Evolutionary conservation across 2,888 invertebrate species (phyloP).

Genomic region (Aromia moschata): DNA sequence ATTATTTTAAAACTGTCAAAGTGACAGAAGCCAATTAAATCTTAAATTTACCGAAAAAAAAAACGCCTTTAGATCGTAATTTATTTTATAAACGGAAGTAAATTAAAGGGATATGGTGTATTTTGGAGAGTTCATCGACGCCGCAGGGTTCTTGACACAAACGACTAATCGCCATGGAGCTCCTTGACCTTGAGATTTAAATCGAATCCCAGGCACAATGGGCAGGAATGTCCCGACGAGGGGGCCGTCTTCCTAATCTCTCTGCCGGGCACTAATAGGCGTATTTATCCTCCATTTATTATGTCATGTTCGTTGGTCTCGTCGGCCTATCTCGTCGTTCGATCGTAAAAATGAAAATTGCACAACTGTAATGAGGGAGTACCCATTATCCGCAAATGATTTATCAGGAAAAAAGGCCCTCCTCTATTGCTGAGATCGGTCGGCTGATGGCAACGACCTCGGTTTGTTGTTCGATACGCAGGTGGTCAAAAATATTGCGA

Average conservation of each 20-base stretch:
- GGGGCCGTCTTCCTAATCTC: conserved; percentile 19
- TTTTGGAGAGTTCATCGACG: too few species aligned
- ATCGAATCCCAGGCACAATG: conserved; percentile 15
- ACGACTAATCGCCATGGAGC: conserved; percentile 15
- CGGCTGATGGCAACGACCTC: background rate
- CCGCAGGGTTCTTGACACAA: too few species aligned
- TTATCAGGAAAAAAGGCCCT: conserved; percentile 1
- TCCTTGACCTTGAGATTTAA: conserved; percentile 20
- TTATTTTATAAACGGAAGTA: too few species aligned
- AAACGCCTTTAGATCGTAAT: too few species aligned
- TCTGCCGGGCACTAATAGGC: conserved; percentile 18
- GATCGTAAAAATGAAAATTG: conserved; percentile 15
- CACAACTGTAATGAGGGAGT: conserved; percentile 13
- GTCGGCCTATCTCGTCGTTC: conserved; percentile 14
- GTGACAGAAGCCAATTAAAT: too few species aligned
- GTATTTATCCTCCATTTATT: conserved; percentile 27
- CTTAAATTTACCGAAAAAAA: too few species aligned
- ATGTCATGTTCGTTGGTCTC: conserved; percentile 17
- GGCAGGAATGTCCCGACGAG: conserved; percentile 8
- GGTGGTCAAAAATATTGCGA: too few species aligned
- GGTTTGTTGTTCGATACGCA: background rate
- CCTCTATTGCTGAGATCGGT: too few species aligned
- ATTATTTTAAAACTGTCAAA: too few species aligned
- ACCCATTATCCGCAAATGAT: conserved; percentile 18
- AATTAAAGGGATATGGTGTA: too few species aligned